Base-by-base conservation (phyloP, 2,888 invertebrate genomes). In the Drosophila algonquin region DNA sequence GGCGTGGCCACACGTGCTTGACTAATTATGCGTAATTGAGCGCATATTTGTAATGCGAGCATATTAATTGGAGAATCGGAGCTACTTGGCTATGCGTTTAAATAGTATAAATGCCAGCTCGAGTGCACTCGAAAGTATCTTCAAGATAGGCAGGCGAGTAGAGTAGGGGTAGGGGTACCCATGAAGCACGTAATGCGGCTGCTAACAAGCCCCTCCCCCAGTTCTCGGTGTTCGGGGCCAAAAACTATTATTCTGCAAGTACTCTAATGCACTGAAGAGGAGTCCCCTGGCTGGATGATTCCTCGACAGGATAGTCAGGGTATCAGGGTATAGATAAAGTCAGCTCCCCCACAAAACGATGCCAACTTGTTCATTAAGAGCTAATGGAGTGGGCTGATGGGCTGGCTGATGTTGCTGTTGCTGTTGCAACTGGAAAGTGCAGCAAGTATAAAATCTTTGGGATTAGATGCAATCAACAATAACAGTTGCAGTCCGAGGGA, bases 391-490 rank as follows among this genome's bases (percentile, higher is more conserved):
- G 69, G 68, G 58, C 44, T 27, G 55, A 7, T 69, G 21, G 21
- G 21, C 21, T 21, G 21, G 21, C 21, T 21, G 21, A 21, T 21
- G 47, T 40, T 58, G 21, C 24, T 21, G 47, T 40, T 58, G 21
- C 24, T 24, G 55, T 51, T 16, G 52, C 21, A 44, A 8, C n/a
- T 47, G 44, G 54, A 8, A 50, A 60, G 51, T 71, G 67, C 70
- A 76, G 77, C 69, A 63, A 85, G 82, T 81, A 77, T 87, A 81
- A 89, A 84, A 89, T 87, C 83, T 87, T 63, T 14, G 12, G 87
- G 89, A 89, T 84, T 89, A 84, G 89, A 87, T 87, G 83, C 83
- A 89, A 84, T 84, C 89, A 89, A 89, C 89, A 83, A 83, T 89
- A 83, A 83, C 81, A 88, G 76, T 72, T 65, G 63, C 35, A 14